These are phyloP conservation scores for Eremophila alpestris DNA, from an alignment of 2,797 vertebrate genomes.

Conservation along the genomic window DNA sequence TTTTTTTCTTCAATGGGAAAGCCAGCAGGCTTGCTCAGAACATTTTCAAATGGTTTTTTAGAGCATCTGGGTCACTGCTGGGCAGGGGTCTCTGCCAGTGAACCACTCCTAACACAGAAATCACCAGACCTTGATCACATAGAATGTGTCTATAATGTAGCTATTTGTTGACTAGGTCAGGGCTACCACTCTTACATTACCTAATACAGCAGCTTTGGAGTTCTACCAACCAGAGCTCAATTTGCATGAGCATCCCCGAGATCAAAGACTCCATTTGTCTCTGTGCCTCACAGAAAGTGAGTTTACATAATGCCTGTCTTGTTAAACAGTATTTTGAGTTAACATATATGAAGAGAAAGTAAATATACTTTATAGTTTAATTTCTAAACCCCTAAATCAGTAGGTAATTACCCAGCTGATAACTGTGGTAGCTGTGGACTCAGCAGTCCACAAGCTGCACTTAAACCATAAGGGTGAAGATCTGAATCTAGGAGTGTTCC, in stretches of 20 bases:
- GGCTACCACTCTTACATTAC: background rate
- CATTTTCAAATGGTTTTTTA: background rate
- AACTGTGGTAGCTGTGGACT: no score
- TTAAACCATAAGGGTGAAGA: background rate
- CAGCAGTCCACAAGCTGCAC: background rate
- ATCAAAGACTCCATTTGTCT: background rate
- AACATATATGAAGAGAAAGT: background rate
- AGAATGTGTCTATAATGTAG: background rate
- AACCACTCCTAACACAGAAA: background rate
- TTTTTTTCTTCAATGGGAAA: background rate
- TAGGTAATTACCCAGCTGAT: background rate
- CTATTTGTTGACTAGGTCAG: background rate
- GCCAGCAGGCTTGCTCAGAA: background rate
- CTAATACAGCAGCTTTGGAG: background rate
- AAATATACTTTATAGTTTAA: background rate
- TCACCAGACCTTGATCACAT: background rate
- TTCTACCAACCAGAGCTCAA: background rate
- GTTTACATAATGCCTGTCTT: background rate
- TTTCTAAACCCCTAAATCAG: background rate
- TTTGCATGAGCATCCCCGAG: background rate
- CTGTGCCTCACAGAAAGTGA: background rate
- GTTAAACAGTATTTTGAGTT: background rate
- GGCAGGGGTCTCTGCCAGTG: accelerated
- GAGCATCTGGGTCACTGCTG: background rate
- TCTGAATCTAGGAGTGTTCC: background rate